Evolutionary conservation across 1,140 invertebrate species (phyloP).

Genomic region (Maniola jurtina): DNA sequence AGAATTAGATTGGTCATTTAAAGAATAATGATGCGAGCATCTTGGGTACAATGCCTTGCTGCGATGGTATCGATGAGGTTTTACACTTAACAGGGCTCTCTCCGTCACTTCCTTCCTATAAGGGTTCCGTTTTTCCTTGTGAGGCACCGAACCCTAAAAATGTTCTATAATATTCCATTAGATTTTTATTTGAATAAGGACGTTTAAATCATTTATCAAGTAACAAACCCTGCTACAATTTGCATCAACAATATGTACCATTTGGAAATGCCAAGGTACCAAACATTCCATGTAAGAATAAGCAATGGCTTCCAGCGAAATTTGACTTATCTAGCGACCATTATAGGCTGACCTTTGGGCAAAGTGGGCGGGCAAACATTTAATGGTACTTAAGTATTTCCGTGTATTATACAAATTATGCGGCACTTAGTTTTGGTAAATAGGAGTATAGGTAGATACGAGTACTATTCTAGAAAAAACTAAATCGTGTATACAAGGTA

Average conservation of each 20-base stretch:
- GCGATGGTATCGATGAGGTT: no score
- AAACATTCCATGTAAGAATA: constrained; percentile 23
- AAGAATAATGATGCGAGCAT: no score
- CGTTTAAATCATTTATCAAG: constrained; percentile 28
- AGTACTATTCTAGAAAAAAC: no score
- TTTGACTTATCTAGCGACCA: constrained; percentile 27
- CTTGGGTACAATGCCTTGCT: no score
- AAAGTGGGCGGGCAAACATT: constrained; percentile 21
- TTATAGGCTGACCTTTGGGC: constrained; percentile 31
- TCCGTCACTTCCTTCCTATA: no score
- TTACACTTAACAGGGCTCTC: no score
- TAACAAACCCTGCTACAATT: constrained; percentile 35
- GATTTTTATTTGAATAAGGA: constrained; percentile 23
- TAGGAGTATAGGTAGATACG: no score
- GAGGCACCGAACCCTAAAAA: no score
- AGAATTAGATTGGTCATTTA: no score
- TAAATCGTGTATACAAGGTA: no score
- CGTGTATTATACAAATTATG: constrained; percentile 22
- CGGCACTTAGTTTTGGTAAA: not conserved
- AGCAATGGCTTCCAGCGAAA: constrained; percentile 14
- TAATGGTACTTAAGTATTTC: constrained; percentile 16
- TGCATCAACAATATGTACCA: constrained; percentile 42
- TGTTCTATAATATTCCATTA: not conserved
- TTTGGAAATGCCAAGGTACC: constrained; percentile 42
- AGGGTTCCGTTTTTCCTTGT: no score